Base-by-base conservation (phyloP, 1,140 invertebrate genomes). In the Lucilia sericata region DNA sequence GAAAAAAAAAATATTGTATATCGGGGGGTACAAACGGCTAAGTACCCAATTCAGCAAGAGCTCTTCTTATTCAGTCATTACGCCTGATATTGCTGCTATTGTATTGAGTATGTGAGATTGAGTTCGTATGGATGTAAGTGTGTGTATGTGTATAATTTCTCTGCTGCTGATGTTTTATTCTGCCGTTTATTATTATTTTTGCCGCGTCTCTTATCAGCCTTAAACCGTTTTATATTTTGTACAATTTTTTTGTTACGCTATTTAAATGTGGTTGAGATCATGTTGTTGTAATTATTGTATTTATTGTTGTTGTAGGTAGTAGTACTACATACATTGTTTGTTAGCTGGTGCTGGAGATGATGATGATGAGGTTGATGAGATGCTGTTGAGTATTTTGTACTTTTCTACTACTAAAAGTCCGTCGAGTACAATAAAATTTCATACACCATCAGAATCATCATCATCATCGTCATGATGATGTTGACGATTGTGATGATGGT, bases 181-280 rank as follows among this genome's bases (percentile, higher is more conserved):
- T 55, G 51, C 51, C 17, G 51, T 55, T 55, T 70, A 21, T 70
- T 70, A 25, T 80, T 51, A 49, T 80, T 80, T 80, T 80, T 76
- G 76, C 76, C 42, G 42, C 42, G 42, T 51, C 76, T 51, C 76
- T 80, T 80, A 80, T 80, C 76, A 80, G 76, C 76, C 42, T 80
- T 80, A 80, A 80, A 80, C 76, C 76, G 76, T 80, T 80, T 80
- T 80, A 80, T 80, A 80, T 80, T 80, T 51, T 80, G 76, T 80
- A 80, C 76, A 78, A n/a, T 78, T 42, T 34, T 78, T 60, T 70
- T 70, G 21, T 70, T 70, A 70, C 65, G 76, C 42, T 80, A 80
- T 80, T 80, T 80, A 80, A 80, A 80, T 80, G 47, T 80, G 76
- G 76, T 80, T 80, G 76, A 80, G 76, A 80, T 76, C 55, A 60